Conservation (phyloP, 2,113 vertebrate species). For the Aix galericulata region DNA sequence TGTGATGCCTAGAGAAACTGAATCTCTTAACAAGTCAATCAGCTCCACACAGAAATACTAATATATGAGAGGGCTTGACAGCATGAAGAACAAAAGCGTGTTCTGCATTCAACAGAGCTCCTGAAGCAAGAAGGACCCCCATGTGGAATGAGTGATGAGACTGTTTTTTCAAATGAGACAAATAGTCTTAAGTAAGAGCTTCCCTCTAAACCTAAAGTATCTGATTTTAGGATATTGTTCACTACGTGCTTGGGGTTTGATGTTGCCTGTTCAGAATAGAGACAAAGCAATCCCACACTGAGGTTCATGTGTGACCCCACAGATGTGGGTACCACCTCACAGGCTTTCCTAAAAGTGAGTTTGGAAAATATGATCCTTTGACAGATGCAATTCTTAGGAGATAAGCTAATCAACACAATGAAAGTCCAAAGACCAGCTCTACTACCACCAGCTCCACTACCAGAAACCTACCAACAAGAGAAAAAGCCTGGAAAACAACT, state of each 20-base stretch:
- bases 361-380: neutral
- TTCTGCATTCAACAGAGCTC: neutral
- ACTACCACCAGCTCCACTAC: neutral
- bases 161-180: neutral
- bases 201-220: neutral
- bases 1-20: constrained; percentile 43
- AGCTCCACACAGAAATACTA: neutral
- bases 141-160: rapidly evolving
- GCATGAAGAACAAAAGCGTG: neutral
- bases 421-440: neutral
- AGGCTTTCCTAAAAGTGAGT: neutral
- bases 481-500: neutral
- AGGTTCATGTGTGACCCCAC: rapidly evolving
- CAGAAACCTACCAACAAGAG: neutral
- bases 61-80: neutral
- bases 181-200: neutral
- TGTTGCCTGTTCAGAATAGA: neutral
- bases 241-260: rapidly evolving
- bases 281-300: neutral
- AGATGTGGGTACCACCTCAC: neutral
- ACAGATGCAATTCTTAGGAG: neutral
- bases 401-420: neutral
- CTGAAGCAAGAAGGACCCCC: neutral
- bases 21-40: constrained; percentile 43
- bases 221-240: neutral